A percentile compares a stretch with the other conserved stretches of the same genome.
Conservation (phyloP, 1,140 invertebrate genomes). For the Diabrotica undecimpunctata region DNA sequence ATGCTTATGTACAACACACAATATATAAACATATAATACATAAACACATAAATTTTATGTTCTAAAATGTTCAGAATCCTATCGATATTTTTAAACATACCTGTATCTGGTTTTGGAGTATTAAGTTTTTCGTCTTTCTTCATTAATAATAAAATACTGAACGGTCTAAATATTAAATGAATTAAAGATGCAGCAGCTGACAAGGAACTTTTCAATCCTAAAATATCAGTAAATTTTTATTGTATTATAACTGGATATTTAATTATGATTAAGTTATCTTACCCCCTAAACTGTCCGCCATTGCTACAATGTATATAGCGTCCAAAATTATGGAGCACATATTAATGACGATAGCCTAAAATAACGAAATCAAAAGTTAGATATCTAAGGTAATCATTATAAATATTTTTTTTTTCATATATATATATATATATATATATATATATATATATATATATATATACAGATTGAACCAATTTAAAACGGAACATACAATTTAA, state of each 20-base stretch:
- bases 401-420: no score
- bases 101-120: background rate
- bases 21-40: no score
- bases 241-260: no score
- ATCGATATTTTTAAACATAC: background rate
- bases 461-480: no score
- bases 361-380: background rate
- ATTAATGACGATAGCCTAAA: background rate
- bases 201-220: background rate
- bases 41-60: no score
- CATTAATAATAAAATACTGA: conserved; percentile 1
- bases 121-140: background rate
- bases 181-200: background rate
- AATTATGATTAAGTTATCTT: background rate
- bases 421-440: no score
- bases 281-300: background rate
- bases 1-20: no score
- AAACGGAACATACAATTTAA: no score
- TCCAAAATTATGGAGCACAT: conserved; percentile 1
- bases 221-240: background rate
- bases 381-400: no score
- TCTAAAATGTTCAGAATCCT: no score
- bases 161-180: background rate
- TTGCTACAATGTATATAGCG: background rate
- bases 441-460: no score